Evolutionary conservation across 2,888 invertebrate species (phyloP), one percentile per base, ranked within the genome.

Genomic region (Coleophora flavipennella): DNA sequence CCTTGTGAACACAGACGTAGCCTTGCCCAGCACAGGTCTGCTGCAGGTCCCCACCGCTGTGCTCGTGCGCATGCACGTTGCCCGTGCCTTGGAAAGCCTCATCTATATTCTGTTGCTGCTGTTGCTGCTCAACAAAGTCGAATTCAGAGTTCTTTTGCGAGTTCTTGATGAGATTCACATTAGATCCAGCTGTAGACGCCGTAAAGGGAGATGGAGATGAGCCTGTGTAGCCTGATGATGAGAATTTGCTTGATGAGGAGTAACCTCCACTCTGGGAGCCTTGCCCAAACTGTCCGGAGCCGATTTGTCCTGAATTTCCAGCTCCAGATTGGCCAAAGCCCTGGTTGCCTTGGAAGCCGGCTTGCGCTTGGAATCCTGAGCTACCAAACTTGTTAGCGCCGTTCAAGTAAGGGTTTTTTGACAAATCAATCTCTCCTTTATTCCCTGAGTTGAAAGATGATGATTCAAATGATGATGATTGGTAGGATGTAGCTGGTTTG

Each of bases 1-100:
- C 66, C 45, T 86, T 88, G 1, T 79, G 69, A 1, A 90, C 90
- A 60, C 91, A 91, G 33, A 88, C 75, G 57, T 85, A 86, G 7
- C 87, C 88, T 36, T 80, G 71, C 0, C 88, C 89, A 44, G 72
- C 74, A 55, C 91, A 91, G 10, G 85, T 78, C 53, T 87, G 73
- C 51, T 80, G 84, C 25, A 86, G 49, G 2, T 72, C 78, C 0
- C 75, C 77, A 1, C 72, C 74, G 11, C 51, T 49, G 36, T 62
- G 64, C 26, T 65, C 61, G 37, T 63, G 55, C 35, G 66, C 67
- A 8, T 68, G 62, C 0, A 77, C 71, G 12, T 72, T 76, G 0
- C 74, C 74, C 43, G 74, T 68, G 4, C 59, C 67, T 35, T 64
- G 66, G 68, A 78, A 80, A 0, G 65, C 55, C 12, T 77, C 75